Evolutionary conservation across 2,113 vertebrate species (phyloP), one percentile per base, ranked within the genome.

Genomic region (Hyla sarda): DNA sequence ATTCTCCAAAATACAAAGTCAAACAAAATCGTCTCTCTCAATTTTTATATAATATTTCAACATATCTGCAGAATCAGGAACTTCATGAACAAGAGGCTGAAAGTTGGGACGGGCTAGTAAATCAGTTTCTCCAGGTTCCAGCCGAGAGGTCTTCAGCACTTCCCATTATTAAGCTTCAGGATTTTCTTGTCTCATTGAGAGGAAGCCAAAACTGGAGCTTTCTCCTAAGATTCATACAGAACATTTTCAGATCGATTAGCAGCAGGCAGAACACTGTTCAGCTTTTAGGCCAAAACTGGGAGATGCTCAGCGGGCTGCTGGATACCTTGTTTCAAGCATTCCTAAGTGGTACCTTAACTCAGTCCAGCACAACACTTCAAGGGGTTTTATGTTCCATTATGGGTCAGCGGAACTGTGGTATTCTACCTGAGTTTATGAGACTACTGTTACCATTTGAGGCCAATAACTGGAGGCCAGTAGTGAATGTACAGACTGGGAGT

Each of bases 1-100:
- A 12, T 34, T 13, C 23, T 52, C 78, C n/a, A 28, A 76, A 65
- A 34, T 28, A 21, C 69, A 83, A 25, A 37, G 69, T 9, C 10
- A 80, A 82, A 91, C 19, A 89, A 50, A 81, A 91, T 52, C 62
- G 25, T 50, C 48, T 88, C 83, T 90, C 89, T 91, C 82, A 94
- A 73, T 96, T 97, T 88, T 92, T 97, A 56, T 93, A 95, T 90
- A 97, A 97, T 89, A 93, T 97, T 90, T 96, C 96, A 34, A 90
- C 93, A 84, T 95, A 95, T 82, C 94, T 97, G 76, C 94, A 96
- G 81, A 84, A 13, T 56, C 60, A 72, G 28, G 88, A 89, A 73
- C 69, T 82, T 50, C 86, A 87, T 45, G 95, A 96, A 88, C 93
- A 94, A 91, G 95, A 92, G 4, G 92, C 92, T 19, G 95, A 94